A percentile compares a stretch with the other conserved stretches of the same genome.
These are phyloP conservation scores for Campylomormyrus tamandua DNA, from an alignment of 2,113 vertebrate genomes.

Conservation along the genomic window DNA sequence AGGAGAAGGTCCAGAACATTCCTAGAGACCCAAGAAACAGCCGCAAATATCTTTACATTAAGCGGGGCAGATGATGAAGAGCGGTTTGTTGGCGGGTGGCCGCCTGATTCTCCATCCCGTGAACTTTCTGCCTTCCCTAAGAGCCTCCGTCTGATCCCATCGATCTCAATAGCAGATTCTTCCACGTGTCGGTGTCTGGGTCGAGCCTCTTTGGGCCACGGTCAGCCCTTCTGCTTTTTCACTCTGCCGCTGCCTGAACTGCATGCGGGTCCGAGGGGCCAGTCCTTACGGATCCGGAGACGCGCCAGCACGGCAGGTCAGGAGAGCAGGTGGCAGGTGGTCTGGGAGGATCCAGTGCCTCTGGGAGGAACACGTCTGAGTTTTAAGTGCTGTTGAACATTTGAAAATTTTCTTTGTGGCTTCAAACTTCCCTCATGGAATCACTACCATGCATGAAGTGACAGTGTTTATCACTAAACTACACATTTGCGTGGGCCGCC, in stretches of 20 bases:
- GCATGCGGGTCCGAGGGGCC: not conserved
- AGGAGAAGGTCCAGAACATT: slow-evolving; percentile 14
- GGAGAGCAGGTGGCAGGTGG: not conserved
- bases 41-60: slow-evolving; percentile 3
- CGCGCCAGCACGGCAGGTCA: not conserved
- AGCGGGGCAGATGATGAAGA: slow-evolving; percentile 23
- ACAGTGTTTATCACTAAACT: not conserved
- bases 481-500: not conserved
- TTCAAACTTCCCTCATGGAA: not conserved
- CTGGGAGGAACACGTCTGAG: not conserved
- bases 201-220: slow-evolving; percentile 39
- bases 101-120: slow-evolving; percentile 40
- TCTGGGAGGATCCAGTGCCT: not conserved
- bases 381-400: not conserved
- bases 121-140: slow-evolving; percentile 41
- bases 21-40: not conserved
- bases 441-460: not conserved
- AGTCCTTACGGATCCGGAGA: not conserved
- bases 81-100: slow-evolving; percentile 35
- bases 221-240: slow-evolving; percentile 27
- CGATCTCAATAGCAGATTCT: slow-evolving; percentile 51
- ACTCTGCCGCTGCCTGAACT: not conserved
- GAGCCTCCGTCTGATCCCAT: slow-evolving; percentile 38
- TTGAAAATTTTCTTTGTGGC: not conserved
- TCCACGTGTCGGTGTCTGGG: slow-evolving; percentile 31